These are phyloP conservation scores for Lycaon pictus DNA, from an alignment of 2,113 vertebrate genomes.

Conservation along the genomic window DNA sequence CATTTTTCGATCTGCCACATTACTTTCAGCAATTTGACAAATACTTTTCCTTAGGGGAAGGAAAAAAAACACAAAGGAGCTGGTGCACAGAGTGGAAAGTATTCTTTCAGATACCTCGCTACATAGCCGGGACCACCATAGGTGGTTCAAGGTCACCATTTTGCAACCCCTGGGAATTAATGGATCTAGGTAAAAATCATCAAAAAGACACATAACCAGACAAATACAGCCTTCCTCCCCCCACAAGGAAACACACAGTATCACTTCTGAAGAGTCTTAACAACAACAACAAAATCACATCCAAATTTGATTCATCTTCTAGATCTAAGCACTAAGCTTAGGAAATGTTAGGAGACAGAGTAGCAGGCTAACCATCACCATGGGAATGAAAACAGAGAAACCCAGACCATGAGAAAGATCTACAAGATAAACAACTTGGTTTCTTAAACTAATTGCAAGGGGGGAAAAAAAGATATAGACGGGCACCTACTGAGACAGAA, in stretches of 20 bases:
- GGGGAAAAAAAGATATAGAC: background rate
- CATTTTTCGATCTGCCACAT: background rate
- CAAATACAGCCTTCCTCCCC: too few relatives aligned
- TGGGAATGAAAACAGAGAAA: background rate
- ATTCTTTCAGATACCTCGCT: background rate
- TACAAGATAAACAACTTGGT: background rate
- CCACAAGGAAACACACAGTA: background rate
- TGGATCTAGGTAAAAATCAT: background rate
- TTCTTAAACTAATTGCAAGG: background rate
- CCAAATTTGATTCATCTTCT: background rate
- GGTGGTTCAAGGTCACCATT: background rate
- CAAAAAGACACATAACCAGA: background rate
- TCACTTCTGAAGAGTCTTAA: background rate
- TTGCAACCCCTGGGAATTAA: background rate
- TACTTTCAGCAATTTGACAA: background rate
- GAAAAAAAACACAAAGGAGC: background rate
- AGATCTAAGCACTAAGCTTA: background rate
- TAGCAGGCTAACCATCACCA: background rate
- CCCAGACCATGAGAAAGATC: background rate
- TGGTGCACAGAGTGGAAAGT: background rate
- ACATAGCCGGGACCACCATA: rapidly evolving
- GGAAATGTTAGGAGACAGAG: background rate
- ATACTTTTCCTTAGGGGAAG: background rate
- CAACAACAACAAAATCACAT: background rate
- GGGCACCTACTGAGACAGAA: background rate